phyloP scores from a whole-genome alignment of 2,888 invertebrate species.

The Lasiommata megera region DNA sequence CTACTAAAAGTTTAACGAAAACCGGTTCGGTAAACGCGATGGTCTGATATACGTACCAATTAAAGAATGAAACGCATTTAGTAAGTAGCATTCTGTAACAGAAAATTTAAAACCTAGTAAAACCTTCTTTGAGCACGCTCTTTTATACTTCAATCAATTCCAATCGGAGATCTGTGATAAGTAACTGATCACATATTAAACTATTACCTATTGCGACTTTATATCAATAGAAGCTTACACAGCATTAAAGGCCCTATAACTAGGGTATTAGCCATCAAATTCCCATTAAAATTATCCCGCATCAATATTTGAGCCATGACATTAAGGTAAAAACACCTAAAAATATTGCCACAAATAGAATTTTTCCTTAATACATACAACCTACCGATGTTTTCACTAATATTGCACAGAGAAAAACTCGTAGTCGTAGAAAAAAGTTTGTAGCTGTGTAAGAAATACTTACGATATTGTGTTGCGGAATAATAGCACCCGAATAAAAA shows the following conservation, averaged over 20 bases:
- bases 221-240: neutral
- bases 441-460: neutral
- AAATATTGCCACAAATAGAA: conserved; percentile 7
- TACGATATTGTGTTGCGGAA: neutral
- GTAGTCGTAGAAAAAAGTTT: neutral
- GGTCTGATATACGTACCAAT: no score
- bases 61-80: no score
- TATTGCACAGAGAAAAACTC: neutral
- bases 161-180: neutral
- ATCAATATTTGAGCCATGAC: neutral
- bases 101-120: no score
- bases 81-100: no score
- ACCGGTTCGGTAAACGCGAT: no score
- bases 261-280: neutral
- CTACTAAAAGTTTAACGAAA: no score
- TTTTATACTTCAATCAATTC: neutral
- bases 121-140: neutral
- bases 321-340: conserved; percentile 2
- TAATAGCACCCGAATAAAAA: neutral
- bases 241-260: neutral
- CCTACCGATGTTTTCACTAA: neutral
- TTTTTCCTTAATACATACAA: neutral
- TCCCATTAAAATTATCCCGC: neutral
- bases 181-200: no score
- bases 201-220: no score